Evolutionary conservation across 2,113 vertebrate genomes (phyloP), one percentile per base, ranked within the genome.

Genomic region (Neodontobutis hainanensis): DNA sequence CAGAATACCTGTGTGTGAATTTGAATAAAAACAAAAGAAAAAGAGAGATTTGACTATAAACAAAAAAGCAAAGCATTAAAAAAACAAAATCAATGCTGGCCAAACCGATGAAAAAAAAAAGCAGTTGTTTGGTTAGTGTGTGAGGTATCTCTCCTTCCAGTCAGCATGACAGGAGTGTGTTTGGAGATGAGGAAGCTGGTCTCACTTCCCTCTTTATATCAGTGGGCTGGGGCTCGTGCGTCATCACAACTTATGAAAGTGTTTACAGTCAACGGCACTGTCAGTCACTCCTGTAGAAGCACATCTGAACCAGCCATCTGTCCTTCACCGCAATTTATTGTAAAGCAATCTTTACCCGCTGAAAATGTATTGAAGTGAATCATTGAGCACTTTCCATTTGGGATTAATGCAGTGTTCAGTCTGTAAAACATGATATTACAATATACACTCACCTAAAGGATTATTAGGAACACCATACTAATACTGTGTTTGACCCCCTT

Each of bases 191-290:
- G 72, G 73, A 83, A 76, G 70, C 68, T 68, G 51, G 70, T 73
- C 77, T 82, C 70, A 77, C 44, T 68, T 85, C 50, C 46, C 69
- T 73, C 80, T 80, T 59, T 61, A 80, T 80, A 77, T 83, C 75
- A 87, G 61, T 78, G 70, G 77, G 62, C 78, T 68, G 15, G 51
- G 72, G 57, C 64, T 68, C 38, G 74, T 85, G 86, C 78, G 73
- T 89, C 87, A 89, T 87, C 85, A 83, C 66, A 90, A 79, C 80
- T 88, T 52, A 83, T 78, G 56, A 32, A 60, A 11, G 58, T 86
- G 73, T 85, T 89, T 85, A 87, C 81, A 78, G 87, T 87, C 80
- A 89, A 87, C 80, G 35, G 42, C 51, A 4, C 44, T 44, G 67
- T 65, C 67, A 70, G 51, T 65, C 70, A 38, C 56, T 16, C 69